Conservation (phyloP, 1,140 invertebrate genomes). For the Anastatus disparis region DNA sequence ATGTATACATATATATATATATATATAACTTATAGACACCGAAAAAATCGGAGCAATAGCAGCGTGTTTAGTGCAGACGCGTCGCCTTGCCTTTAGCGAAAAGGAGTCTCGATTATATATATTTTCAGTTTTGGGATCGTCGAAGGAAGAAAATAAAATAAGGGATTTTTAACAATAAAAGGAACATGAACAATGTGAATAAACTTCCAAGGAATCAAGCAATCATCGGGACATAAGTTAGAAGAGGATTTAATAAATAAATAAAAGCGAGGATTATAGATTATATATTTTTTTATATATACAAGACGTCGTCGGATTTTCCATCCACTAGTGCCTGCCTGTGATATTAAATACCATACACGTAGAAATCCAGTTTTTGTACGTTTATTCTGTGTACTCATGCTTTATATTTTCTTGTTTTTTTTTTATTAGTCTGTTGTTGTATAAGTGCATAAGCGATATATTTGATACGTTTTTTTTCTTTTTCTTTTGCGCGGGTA, state of each 20-base stretch:
- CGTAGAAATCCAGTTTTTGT: conserved; percentile 1
- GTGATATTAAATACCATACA: background rate
- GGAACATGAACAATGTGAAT: background rate
- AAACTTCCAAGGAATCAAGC: background rate
- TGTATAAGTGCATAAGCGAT: background rate
- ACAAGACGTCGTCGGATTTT: background rate
- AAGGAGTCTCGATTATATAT: too few species aligned
- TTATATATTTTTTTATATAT: background rate
- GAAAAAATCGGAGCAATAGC: too few species aligned
- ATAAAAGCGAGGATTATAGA: too few species aligned
- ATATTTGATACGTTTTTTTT: background rate
- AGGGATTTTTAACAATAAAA: background rate
- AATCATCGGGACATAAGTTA: background rate
- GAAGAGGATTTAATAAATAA: background rate
- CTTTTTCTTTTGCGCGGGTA: too few species aligned
- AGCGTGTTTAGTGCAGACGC: too few species aligned
- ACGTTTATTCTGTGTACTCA: background rate
- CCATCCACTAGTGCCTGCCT: background rate
- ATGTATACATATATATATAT: too few species aligned
- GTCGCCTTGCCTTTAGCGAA: too few species aligned
- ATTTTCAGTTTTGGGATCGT: too few species aligned
- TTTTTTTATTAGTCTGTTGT: background rate
- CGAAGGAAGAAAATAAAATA: background rate
- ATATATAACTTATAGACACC: too few species aligned
- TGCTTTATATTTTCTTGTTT: background rate